A percentile compares a stretch with the other conserved stretches of the same genome.
These are phyloP conservation scores for Chrysomallon squamiferum DNA, from an alignment of 1,140 invertebrate species.

Conservation along the genomic window DNA sequence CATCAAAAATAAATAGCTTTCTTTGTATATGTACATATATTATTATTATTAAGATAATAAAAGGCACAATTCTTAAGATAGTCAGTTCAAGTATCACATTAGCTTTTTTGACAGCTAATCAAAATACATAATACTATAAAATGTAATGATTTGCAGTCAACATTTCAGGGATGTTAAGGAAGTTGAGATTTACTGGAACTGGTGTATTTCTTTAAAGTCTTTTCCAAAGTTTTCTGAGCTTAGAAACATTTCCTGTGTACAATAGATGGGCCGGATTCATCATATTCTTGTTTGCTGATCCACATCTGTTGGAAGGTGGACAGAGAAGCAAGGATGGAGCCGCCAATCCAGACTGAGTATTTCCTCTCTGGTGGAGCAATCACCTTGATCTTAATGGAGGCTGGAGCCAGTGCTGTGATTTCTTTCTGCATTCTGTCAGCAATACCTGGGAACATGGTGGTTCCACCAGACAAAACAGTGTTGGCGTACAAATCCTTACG, in stretches of 20 bases:
- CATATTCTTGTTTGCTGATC: conserved; percentile 76
- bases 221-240: not conserved
- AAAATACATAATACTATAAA: no score
- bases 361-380: conserved; percentile 62
- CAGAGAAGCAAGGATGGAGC: conserved; percentile 69
- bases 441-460: conserved; percentile 83
- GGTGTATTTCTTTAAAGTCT: no score
- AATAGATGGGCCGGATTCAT: conserved; percentile 80
- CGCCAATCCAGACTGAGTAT: conserved; percentile 55
- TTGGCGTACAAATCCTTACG: conserved; percentile 90
- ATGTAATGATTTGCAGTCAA: no score
- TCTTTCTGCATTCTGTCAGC: conserved; percentile 64
- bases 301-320: conserved; percentile 73
- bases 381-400: conserved; percentile 59
- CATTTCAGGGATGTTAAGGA: no score
- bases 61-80: no score
- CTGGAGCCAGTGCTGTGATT: conserved; percentile 59
- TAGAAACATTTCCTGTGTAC: conserved; percentile 68
- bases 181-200: no score
- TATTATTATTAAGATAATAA: no score
- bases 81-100: no score
- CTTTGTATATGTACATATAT: no score
- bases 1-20: no score
- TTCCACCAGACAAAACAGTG: conserved; percentile 88
- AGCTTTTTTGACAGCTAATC: no score